Conservation (phyloP, 2,113 vertebrate genomes). For the Prunella fulvescens region DNA sequence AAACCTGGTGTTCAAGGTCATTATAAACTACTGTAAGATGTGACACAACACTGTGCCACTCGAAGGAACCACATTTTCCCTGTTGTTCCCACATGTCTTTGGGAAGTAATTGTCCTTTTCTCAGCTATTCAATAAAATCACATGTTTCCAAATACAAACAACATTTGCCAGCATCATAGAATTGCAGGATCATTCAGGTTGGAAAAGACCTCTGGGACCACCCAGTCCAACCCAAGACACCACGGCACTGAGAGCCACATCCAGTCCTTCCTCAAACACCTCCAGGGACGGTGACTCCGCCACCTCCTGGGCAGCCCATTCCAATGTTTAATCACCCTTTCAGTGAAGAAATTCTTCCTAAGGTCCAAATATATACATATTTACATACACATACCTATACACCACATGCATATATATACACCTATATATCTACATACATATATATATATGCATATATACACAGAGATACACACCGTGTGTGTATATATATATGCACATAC, state of each 20-base stretch:
- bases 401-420: too few relatives aligned
- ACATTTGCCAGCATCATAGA: neutral
- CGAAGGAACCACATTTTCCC: neutral
- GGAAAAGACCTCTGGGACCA: neutral
- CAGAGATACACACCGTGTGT: neutral
- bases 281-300: neutral
- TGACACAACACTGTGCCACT: neutral
- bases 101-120: neutral
- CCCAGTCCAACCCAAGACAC: accelerated
- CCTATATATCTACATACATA: too few relatives aligned
- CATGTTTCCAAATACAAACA: accelerated
- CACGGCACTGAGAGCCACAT: neutral
- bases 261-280: neutral
- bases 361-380: neutral
- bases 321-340: accelerated
- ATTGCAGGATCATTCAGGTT: accelerated
- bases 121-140: neutral
- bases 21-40: accelerated
- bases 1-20: neutral
- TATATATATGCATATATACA: too few relatives aligned
- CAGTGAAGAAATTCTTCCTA: neutral
- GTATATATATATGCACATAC: neutral
- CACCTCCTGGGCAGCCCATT: neutral
- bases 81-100: accelerated
- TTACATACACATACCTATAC: too few relatives aligned